Conservation (phyloP, 2,888 invertebrate species). For the Dioctria linearis region DNA sequence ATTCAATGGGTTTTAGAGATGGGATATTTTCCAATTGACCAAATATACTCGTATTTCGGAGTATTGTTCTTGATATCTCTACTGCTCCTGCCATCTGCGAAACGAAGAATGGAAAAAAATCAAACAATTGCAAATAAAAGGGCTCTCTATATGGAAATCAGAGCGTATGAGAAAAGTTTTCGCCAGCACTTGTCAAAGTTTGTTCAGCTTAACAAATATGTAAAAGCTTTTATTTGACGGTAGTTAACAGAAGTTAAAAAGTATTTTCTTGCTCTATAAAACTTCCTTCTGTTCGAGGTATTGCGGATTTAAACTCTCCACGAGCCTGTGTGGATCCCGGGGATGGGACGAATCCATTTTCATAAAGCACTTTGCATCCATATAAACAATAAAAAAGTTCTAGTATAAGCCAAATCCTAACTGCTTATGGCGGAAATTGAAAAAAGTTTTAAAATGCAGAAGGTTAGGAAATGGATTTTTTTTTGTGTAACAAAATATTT, state of each 20-base stretch:
- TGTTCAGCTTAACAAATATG: conserved; percentile 40
- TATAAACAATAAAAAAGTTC: conserved; percentile 30
- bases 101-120: conserved; percentile 37
- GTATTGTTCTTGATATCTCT: no score
- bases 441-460: neutral
- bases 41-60: no score
- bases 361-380: conserved; percentile 33
- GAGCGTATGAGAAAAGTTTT: conserved; percentile 50
- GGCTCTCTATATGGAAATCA: conserved; percentile 48
- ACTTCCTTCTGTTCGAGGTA: conserved; percentile 9
- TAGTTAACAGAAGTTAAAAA: conserved; percentile 49
- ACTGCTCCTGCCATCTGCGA: no score
- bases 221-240: conserved; percentile 41
- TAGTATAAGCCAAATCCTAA: conserved; percentile 28
- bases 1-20: no score
- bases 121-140: conserved; percentile 47
- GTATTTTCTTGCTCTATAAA: conserved; percentile 48
- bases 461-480: neutral
- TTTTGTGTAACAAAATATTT: neutral
- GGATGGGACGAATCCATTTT: neutral
- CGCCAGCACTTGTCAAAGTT: conserved; percentile 34
- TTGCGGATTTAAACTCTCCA: neutral
- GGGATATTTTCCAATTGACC: no score
- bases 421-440: conserved; percentile 21
- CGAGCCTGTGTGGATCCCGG: neutral